Evolutionary conservation across 2,888 invertebrate species (phyloP), one percentile per base, ranked within the genome.

Genomic region (Diachrysia chrysitis): DNA sequence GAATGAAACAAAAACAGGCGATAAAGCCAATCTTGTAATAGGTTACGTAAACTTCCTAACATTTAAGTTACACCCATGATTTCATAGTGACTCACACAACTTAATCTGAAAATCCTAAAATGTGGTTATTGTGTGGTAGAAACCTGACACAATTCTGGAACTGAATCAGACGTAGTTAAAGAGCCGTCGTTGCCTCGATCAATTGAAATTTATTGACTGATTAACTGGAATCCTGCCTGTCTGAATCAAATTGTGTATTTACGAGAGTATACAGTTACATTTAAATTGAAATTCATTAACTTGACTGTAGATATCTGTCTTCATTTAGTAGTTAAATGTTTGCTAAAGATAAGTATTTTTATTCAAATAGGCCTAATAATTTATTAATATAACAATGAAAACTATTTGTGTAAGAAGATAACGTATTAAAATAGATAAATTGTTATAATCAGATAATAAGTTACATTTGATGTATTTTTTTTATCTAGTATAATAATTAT

Each of bases 181-280:
- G 74, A 57, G 32, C 54, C 65, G 76, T 79, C 82, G 83, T 83
- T 76, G 81, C 75, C 75, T 85, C 67, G 80, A 87, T 87, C 89
- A 92, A 93, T 92, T 92, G 89, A 87, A 87, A 85, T 83, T 87
- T 87, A 90, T 92, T 90, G 87, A 85, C 81, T 89, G 85, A 92
- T 90, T 89, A 87, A 89, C 83, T 78, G 78, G 81, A 80, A 84
- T 84, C 83, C 84, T 79, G 84, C 77, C 78, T 71, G n/a, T n/a
- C n/a, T 76, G 73, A 85, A 84, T 87, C 87, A 86, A 90, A 85
- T 83, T 84, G 87, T 79, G 75, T 87, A 84, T 88, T 87, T 84
- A 85, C 83, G 83, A 82, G 66, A 57, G 73, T 76, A 82, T 87
- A 83, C 70, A 78, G 84, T 88, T 87, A 85, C 86, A 77, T 70